Percentiles rank a stretch among this genome's conserved stretches.
phyloP scores from a whole-genome alignment of 2,797 vertebrate species.

The Pseudopleuronectes americanus region DNA sequence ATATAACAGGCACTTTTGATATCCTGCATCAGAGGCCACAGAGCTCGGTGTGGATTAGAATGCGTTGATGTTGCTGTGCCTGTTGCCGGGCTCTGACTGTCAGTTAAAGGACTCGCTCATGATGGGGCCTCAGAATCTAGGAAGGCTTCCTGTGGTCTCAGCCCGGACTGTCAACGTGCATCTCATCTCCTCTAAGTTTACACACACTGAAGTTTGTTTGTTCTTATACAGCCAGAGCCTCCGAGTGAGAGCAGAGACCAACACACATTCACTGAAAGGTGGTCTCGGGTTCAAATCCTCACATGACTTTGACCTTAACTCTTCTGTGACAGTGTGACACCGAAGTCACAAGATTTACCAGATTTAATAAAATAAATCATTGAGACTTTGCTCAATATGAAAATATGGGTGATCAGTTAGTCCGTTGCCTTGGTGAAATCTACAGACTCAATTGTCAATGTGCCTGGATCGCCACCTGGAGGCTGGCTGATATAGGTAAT shows the following conservation, averaged over 20 bases:
- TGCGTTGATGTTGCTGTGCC: slow-evolving; percentile 51
- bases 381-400: neutral
- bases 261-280: neutral
- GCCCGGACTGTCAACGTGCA: slow-evolving; percentile 71
- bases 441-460: no score
- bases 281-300: neutral
- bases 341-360: neutral
- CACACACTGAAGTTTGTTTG: slow-evolving; percentile 64
- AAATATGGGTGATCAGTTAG: no score
- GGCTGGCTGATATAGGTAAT: no score
- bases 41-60: slow-evolving; percentile 56
- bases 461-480: no score
- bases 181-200: slow-evolving; percentile 70
- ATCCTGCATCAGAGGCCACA: slow-evolving; percentile 49
- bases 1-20: slow-evolving; percentile 58
- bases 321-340: neutral
- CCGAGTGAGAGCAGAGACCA: slow-evolving; percentile 25
- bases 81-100: slow-evolving; percentile 64
- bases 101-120: slow-evolving; percentile 62
- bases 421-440: no score
- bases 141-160: slow-evolving; percentile 72
- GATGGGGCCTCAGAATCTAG: slow-evolving; percentile 66
- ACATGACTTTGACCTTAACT: neutral
- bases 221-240: slow-evolving; percentile 63
- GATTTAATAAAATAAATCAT: neutral